Percentiles rank a stretch among this genome's conserved stretches.
phyloP scores from a whole-genome alignment of 2,888 invertebrate species.

The Hyalella azteca region DNA sequence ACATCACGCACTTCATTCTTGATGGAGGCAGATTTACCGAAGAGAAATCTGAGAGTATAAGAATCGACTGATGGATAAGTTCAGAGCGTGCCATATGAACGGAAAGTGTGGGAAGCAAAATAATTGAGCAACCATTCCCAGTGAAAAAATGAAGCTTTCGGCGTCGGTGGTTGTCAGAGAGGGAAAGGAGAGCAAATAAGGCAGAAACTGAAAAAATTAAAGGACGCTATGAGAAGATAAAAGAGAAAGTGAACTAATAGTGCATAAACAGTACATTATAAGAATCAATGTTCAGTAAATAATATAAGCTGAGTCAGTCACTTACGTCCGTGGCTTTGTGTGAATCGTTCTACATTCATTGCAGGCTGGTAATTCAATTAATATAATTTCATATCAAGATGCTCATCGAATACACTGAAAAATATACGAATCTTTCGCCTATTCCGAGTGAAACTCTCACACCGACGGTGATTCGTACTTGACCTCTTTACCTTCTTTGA shows the following conservation, averaged over 20 bases:
- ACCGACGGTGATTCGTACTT: too few relatives aligned
- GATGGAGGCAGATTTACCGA: background rate
- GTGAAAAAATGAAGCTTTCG: background rate
- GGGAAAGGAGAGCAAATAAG: background rate
- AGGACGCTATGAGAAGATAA: background rate
- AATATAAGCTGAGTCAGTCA: too few relatives aligned
- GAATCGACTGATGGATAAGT: slow-evolving; percentile 2
- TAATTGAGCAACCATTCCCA: background rate
- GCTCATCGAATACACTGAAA: too few relatives aligned
- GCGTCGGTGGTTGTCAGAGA: background rate
- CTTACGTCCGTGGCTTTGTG: too few relatives aligned
- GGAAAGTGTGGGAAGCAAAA: slow-evolving; percentile 1
- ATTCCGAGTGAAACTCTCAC: too few relatives aligned
- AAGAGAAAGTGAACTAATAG: too few relatives aligned
- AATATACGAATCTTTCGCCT: too few relatives aligned
- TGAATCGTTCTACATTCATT: too few relatives aligned
- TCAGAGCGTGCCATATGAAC: slow-evolving; percentile 7
- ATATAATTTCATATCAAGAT: too few relatives aligned
- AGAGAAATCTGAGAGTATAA: background rate
- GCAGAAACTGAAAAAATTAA: background rate
- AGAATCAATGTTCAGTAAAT: too few relatives aligned
- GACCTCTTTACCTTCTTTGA: background rate
- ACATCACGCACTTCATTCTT: background rate
- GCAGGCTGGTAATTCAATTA: too few relatives aligned
- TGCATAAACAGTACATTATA: too few relatives aligned